Percentiles rank a stretch among this genome's conserved stretches.
Evolutionary conservation across 2,888 invertebrate genomes (phyloP).

Genomic region (Boloria euphrosyne): DNA sequence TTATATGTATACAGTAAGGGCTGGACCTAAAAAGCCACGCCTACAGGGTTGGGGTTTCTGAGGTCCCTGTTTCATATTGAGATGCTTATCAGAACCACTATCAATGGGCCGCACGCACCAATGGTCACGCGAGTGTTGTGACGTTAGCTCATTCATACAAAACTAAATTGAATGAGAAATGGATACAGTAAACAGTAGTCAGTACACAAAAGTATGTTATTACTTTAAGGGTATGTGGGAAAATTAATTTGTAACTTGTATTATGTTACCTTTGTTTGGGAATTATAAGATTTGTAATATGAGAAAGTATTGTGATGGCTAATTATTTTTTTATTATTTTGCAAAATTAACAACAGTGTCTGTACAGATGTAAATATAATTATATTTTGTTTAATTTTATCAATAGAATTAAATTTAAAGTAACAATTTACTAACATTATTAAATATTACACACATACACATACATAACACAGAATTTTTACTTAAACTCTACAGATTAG

Average conservation of each 20-base stretch:
- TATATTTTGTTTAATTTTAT: no score
- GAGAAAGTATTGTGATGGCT: conserved; percentile 27
- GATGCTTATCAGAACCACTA: conserved; percentile 49
- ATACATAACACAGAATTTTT: no score
- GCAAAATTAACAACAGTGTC: background rate
- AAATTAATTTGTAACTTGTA: conserved; percentile 77
- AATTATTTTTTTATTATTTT: conserved; percentile 38
- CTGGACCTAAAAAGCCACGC: conserved; percentile 54
- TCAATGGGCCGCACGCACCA: conserved; percentile 64
- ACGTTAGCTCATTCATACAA: conserved; percentile 72
- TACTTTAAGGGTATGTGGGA: conserved; percentile 80
- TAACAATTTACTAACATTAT: no score
- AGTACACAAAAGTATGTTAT: conserved; percentile 76
- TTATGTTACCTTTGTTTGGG: conserved; percentile 51
- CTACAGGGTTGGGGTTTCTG: conserved; percentile 42
- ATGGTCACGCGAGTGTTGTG: conserved; percentile 70
- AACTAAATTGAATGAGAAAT: conserved; percentile 66
- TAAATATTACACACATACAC: no score
- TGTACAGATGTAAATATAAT: no score
- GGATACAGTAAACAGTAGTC: no score
- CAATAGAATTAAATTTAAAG: no score
- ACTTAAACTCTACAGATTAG: no score
- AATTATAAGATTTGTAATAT: conserved; percentile 25
- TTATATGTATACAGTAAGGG: conserved; percentile 48
- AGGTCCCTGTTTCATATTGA: conserved; percentile 51